A percentile compares a stretch with the other conserved stretches of the same genome.
Evolutionary conservation across 64 coral and sea anemone species (phyloP).

Genomic region (Montipora foliosa): DNA sequence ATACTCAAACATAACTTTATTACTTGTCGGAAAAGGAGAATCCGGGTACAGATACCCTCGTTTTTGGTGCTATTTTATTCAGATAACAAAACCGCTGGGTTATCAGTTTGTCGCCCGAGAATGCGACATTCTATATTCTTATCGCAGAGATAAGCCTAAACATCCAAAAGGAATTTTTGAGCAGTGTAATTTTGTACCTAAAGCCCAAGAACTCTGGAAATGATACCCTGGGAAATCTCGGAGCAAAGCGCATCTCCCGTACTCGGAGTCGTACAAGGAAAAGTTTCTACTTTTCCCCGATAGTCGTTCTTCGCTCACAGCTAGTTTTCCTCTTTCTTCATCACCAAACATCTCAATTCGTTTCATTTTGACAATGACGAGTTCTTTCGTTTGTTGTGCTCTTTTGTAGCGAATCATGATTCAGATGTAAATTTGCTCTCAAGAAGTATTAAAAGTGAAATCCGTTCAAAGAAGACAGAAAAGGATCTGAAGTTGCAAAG

Average conservation of each 20-base stretch:
- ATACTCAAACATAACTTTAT: background rate
- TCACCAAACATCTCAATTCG: too few species aligned
- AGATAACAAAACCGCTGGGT: conserved; percentile 30
- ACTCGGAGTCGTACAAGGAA: too few species aligned
- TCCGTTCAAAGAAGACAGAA: background rate
- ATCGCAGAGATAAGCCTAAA: conserved; percentile 25
- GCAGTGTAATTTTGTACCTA: background rate
- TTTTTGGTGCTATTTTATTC: conserved; percentile 37
- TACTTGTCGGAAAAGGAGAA: background rate
- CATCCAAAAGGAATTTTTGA: background rate
- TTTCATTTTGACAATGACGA: too few species aligned
- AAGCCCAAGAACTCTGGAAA: background rate
- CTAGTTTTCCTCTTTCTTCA: too few species aligned
- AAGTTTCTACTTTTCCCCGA: too few species aligned
- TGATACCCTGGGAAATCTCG: background rate
- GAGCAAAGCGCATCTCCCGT: too few species aligned
- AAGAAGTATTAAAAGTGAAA: background rate
- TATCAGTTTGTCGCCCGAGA: conserved; percentile 26
- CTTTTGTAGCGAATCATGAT: too few species aligned
- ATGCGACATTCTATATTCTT: background rate
- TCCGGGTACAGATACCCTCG: conserved; percentile 17
- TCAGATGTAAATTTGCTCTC: too few species aligned
- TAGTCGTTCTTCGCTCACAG: too few species aligned
- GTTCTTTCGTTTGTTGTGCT: too few species aligned
- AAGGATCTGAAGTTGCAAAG: background rate